Evolutionary conservation across 2,888 invertebrate genomes (phyloP).

Genomic region (Erynnis tages): DNA sequence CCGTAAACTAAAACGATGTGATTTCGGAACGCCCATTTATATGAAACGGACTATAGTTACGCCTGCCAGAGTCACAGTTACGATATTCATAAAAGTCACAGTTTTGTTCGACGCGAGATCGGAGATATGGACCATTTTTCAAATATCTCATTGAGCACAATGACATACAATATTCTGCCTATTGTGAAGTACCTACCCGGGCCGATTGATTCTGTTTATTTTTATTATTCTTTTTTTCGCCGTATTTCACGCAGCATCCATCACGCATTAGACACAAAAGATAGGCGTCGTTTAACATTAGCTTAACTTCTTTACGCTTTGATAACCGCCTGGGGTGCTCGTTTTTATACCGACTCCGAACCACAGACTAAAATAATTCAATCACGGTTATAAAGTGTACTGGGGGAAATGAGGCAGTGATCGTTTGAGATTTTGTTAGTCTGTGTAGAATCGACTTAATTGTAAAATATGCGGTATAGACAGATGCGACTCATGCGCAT

Average conservation of each 20-base stretch:
- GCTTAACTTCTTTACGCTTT: slow-evolving; percentile 81
- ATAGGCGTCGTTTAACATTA: slow-evolving; percentile 79
- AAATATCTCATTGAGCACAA: slow-evolving; percentile 54
- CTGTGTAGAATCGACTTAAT: slow-evolving; percentile 38
- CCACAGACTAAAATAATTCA: slow-evolving; percentile 57
- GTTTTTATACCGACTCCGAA: slow-evolving; percentile 42
- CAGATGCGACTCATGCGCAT: slow-evolving; percentile 69
- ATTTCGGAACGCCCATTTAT: slow-evolving; percentile 18
- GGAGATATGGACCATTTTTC: slow-evolving; percentile 62
- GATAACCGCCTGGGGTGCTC: slow-evolving; percentile 62
- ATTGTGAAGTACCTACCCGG: slow-evolving; percentile 56
- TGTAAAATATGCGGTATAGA: slow-evolving; percentile 58
- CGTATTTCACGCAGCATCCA: slow-evolving; percentile 69
- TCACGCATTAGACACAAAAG: slow-evolving; percentile 76
- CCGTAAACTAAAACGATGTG: slow-evolving; percentile 8
- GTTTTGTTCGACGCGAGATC: slow-evolving; percentile 51
- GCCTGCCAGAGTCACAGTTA: slow-evolving; percentile 40
- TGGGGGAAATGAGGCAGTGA: slow-evolving; percentile 50
- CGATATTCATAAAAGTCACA: slow-evolving; percentile 65
- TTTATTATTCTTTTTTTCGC: slow-evolving; percentile 55
- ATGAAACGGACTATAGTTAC: slow-evolving; percentile 8
- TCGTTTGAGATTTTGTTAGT: slow-evolving; percentile 42
- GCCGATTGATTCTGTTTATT: slow-evolving; percentile 61
- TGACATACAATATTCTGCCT: slow-evolving; percentile 47
- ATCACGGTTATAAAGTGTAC: slow-evolving; percentile 46